Evolutionary conservation across 2,113 vertebrate genomes (phyloP), one percentile per base, ranked within the genome.

Genomic region (Myotis davidii): DNA sequence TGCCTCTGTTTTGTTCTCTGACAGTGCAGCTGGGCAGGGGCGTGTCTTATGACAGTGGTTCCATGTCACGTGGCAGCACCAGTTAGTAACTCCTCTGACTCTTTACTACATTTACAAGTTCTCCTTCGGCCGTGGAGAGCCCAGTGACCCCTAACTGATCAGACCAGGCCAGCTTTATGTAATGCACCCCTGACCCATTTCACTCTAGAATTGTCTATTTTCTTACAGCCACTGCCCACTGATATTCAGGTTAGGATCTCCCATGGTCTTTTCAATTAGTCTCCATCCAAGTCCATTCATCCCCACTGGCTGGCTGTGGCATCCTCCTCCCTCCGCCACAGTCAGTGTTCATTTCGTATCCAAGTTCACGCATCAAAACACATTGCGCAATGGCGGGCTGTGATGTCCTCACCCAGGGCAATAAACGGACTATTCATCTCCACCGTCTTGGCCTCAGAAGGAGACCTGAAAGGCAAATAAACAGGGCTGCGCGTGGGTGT

Each of bases 381-480:
- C 78, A 91, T 95, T 95, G 93, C 2, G 37, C 87, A 88, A 85
- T 70, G 93, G 79, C 96, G 39, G 78, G 37, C 92, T 6, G 59
- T 25, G 88, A 73, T 85, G 96, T 84, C 82, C 95, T 78, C 84
- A 93, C 76, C 92, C 79, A 23, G 74, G 82, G 78, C 81, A 52
- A 91, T 95, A 89, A 97, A 96, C 76, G 89, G 91, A 73, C 95
- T 76, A 94, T 97, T 98, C 97, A 96, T 95, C 86, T 86, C 81
- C 92, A 85, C 42, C 27, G 9, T 56, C 96, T 96, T 96, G 97
- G 97, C 95, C 88, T 90, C 79, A 48, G 93, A 96, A 94, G 52
- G 83, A 97, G 91, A 95, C 97, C 96, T 95, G 94, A 97, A 96
- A 97, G 70, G 83, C 97, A 97, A 97, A 97, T 70, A 97, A 97